Percentiles rank a stretch among this genome's conserved stretches.
These are phyloP conservation scores for Odontocolon sp. DNA, from an alignment of 2,888 invertebrate species.

Conservation along the genomic window DNA sequence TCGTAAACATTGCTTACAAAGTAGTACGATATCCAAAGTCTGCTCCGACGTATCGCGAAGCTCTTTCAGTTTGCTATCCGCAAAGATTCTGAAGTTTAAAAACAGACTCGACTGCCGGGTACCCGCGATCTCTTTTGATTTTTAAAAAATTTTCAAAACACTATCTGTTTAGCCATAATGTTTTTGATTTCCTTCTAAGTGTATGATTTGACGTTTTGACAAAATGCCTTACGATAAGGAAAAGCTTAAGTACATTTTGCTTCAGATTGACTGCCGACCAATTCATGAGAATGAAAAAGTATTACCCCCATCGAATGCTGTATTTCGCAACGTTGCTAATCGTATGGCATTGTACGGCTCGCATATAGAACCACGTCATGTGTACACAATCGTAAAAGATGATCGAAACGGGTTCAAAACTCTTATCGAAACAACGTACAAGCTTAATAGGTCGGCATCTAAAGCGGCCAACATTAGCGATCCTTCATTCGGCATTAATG, in stretches of 20 bases:
- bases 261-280: slow-evolving; percentile 41
- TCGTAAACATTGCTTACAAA: too few relatives aligned
- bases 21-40: too few relatives aligned
- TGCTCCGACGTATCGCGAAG: too few relatives aligned
- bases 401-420: slow-evolving; percentile 48
- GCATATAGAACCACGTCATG: slow-evolving; percentile 42
- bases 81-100: too few relatives aligned
- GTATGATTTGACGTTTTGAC: background rate
- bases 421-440: background rate
- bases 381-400: slow-evolving; percentile 46
- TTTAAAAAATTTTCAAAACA: too few relatives aligned
- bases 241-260: slow-evolving; percentile 49
- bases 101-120: too few relatives aligned
- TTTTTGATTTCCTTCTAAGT: too few relatives aligned
- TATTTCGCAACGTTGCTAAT: slow-evolving; percentile 28
- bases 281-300: slow-evolving; percentile 37
- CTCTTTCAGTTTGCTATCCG: too few relatives aligned
- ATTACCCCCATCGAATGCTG: slow-evolving; percentile 33
- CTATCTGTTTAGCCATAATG: too few relatives aligned
- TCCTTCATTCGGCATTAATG: background rate
- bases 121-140: too few relatives aligned
- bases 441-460: background rate
- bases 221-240: slow-evolving; percentile 45
- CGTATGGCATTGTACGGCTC: slow-evolving; percentile 52
- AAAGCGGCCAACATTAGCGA: background rate